Conservation (phyloP, 2,113 vertebrate genomes). For the Xenopus tropicalis region DNA sequence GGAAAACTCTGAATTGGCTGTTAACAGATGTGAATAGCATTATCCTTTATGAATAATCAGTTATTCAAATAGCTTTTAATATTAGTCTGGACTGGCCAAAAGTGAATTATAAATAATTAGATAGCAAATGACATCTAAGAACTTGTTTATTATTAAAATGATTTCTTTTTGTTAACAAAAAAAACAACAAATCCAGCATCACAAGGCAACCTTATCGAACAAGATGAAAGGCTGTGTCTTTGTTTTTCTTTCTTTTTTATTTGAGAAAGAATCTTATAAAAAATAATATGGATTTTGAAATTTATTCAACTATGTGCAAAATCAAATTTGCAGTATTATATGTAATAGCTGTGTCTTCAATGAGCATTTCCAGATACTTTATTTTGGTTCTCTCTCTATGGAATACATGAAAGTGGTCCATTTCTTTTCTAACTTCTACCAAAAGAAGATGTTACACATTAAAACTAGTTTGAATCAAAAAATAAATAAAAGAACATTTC, state of each 20-base stretch:
- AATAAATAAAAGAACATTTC: no score
- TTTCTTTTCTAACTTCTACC: no score
- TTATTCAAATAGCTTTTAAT: conserved; percentile 11
- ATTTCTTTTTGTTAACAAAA: conserved; percentile 16
- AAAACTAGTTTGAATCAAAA: no score
- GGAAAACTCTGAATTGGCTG: conserved; percentile 5
- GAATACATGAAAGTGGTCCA: no score
- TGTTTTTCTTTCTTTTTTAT: background rate
- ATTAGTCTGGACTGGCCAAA: background rate
- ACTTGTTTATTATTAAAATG: background rate
- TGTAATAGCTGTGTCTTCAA: background rate
- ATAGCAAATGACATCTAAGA: conserved; percentile 1
- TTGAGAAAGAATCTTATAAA: background rate
- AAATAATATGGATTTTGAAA: background rate
- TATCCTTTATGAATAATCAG: conserved; percentile 18
- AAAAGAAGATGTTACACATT: no score
- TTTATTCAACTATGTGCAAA: background rate
- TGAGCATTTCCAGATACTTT: no score
- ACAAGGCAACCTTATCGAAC: background rate
- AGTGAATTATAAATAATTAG: background rate
- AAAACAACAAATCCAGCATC: conserved; percentile 4
- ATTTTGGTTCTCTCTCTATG: no score
- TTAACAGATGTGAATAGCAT: conserved; percentile 5
- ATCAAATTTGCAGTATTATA: no score
- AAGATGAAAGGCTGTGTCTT: background rate